These are phyloP conservation scores for Antigone vipio DNA, from an alignment of 2,113 vertebrate genomes.

Conservation along the genomic window DNA sequence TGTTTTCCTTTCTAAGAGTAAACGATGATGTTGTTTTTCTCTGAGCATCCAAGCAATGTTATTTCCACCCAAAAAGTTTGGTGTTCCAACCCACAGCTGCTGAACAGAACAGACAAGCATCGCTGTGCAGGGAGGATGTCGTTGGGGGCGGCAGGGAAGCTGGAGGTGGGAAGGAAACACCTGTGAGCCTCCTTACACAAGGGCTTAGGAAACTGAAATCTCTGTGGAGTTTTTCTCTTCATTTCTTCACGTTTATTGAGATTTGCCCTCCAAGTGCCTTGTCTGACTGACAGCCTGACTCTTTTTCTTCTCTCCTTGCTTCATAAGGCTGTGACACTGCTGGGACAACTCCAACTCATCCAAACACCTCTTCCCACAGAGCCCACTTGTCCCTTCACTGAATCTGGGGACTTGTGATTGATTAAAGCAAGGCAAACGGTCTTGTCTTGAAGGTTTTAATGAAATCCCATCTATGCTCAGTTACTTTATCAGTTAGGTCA, in stretches of 20 bases:
- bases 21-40: neutral
- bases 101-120: neutral
- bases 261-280: neutral
- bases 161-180: neutral
- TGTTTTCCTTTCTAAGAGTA: neutral
- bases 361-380: neutral
- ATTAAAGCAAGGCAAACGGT: neutral
- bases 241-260: neutral
- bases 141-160: neutral
- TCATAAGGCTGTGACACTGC: rapidly evolving
- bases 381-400: rapidly evolving
- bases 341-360: neutral
- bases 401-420: neutral
- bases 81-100: neutral
- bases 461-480: neutral
- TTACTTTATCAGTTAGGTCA: neutral
- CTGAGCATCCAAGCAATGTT: neutral
- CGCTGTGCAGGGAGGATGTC: rapidly evolving
- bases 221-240: neutral
- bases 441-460: neutral
- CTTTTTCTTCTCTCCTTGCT: neutral
- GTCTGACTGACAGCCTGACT: neutral
- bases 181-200: neutral
- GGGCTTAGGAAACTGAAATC: neutral
- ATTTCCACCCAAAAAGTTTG: neutral